phyloP scores from a whole-genome alignment of 2,888 invertebrate genomes.

The Willowsia nigromaculata region DNA sequence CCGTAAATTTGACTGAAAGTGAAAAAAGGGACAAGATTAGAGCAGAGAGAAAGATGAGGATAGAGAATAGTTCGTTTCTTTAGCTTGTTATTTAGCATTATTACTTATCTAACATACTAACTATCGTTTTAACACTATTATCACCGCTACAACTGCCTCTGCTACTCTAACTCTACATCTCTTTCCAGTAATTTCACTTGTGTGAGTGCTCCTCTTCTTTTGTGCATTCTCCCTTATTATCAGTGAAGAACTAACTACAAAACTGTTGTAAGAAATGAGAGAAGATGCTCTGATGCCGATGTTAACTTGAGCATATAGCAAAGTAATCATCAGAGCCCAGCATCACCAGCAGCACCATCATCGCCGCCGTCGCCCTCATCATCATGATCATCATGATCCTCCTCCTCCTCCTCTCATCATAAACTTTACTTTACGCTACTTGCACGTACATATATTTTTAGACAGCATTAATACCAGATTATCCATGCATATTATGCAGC shows the following conservation, averaged over 20 bases:
- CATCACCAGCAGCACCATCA: neutral
- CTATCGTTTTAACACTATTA: conserved; percentile 23
- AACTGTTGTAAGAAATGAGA: conserved; percentile 5
- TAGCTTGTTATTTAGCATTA: conserved; percentile 46
- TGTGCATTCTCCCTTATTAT: neutral
- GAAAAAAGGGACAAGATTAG: conserved; percentile 13
- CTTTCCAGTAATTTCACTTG: neutral
- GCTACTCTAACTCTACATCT: neutral
- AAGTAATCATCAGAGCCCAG: neutral
- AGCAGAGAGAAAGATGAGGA: neutral
- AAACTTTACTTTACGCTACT: neutral
- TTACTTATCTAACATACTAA: conserved; percentile 42
- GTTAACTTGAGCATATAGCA: conserved; percentile 12
- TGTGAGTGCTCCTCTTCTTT: neutral
- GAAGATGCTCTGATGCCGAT: neutral
- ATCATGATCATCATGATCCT: neutral
- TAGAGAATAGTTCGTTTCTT: neutral
- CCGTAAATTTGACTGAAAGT: conserved; percentile 50
- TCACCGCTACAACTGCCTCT: neutral
- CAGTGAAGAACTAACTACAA: neutral
- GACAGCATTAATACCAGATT: conserved; percentile 13
- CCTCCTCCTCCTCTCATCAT: too few relatives aligned
- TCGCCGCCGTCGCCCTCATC: neutral
- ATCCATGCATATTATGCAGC: neutral
- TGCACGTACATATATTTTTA: conserved; percentile 23